Percentiles rank a stretch among this genome's conserved stretches.
phyloP scores from a whole-genome alignment of 2,888 invertebrate species.

The Lamellibrachia satsuma region DNA sequence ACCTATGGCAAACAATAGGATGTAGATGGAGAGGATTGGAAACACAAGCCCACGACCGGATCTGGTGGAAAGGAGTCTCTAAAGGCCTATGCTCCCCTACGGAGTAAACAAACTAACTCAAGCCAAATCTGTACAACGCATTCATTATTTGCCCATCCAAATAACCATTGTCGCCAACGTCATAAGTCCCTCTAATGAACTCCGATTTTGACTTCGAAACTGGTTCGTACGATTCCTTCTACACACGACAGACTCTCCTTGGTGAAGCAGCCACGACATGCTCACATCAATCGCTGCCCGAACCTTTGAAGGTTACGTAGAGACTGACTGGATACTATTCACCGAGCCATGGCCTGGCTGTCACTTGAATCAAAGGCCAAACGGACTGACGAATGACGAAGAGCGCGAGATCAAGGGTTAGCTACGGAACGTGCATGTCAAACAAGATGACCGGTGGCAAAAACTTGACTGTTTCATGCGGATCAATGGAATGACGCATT shows the following conservation, averaged over 20 bases:
- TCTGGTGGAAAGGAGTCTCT: too few species aligned
- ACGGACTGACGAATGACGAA: background rate
- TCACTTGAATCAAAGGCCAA: background rate
- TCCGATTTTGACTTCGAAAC: background rate
- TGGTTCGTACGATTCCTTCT: background rate
- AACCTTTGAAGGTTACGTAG: background rate
- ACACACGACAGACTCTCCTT: background rate
- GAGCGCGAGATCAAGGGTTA: background rate
- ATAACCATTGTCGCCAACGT: too few species aligned
- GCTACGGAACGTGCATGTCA: background rate
- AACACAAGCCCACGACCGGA: too few species aligned
- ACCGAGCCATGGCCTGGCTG: background rate
- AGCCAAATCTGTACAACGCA: too few species aligned
- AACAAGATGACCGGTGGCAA: background rate
- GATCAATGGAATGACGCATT: background rate
- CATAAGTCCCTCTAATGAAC: too few species aligned
- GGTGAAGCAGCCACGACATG: background rate
- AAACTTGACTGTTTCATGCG: background rate
- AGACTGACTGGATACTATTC: background rate
- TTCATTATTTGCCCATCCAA: too few species aligned
- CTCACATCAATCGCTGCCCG: background rate
- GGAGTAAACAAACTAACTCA: too few species aligned
- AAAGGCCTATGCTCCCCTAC: too few species aligned
- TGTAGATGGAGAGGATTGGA: too few species aligned
- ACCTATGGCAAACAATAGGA: too few species aligned